phyloP scores from a whole-genome alignment of 2,113 vertebrate species.

The Pavo muticus region DNA sequence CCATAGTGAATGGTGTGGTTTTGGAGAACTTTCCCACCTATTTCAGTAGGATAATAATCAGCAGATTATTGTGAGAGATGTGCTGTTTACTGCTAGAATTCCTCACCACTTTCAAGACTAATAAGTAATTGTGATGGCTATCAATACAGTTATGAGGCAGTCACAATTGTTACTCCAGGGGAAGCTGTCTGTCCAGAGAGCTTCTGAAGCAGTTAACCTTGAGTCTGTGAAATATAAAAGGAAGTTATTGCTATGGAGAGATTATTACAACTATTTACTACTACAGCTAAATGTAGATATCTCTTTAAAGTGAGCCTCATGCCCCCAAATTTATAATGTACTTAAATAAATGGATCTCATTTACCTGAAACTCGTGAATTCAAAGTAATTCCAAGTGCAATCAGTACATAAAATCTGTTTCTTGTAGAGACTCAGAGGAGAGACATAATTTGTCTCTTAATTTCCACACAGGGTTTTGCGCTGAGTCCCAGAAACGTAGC shows the following conservation, averaged over 20 bases:
- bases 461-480: not conserved
- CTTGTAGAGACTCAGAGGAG: not conserved
- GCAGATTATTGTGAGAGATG: not conserved
- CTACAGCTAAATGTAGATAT: not conserved
- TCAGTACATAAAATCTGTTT: not conserved
- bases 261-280: not conserved
- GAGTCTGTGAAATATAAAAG: not conserved
- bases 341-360: not conserved
- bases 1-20: fast-evolving
- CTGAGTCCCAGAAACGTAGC: not conserved
- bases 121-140: constrained; percentile 10
- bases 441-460: not conserved
- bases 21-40: not conserved
- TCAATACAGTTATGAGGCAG: not conserved
- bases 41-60: not conserved
- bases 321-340: not conserved
- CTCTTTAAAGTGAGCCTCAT: not conserved
- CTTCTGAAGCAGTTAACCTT: not conserved
- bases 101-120: not conserved
- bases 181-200: not conserved
- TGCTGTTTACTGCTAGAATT: not conserved
- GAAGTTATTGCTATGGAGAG: not conserved
- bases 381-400: not conserved
- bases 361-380: not conserved
- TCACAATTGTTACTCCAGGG: not conserved